Base-by-base conservation (phyloP, 2,888 invertebrate species). In the Ligdia adustata region DNA sequence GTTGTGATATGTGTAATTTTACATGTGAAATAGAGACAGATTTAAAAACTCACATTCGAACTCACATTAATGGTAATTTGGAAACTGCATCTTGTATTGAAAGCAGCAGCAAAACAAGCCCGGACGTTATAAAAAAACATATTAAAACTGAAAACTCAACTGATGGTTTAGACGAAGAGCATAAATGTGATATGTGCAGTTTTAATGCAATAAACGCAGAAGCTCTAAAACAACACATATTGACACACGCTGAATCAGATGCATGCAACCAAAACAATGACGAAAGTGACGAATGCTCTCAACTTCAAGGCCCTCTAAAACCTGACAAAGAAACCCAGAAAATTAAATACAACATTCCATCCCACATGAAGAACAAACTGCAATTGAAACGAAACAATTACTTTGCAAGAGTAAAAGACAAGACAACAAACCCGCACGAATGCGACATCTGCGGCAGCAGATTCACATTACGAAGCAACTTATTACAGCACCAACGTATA, bases 1-100 rank as follows among this genome's bases (percentile, higher is more conserved):
- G n/a, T n/a, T 42, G 9, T 22, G 34, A 34, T 9, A 13, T 24
- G 22, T 34, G 34, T 13, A 14, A 22, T 9, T 34, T 22, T 24
- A 13, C 34, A 3, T 22, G 34, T 34, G 34, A 13, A 2, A 5
- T 13, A 4, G 34, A 34, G 24, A 22, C n/a, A 9, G 22, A 22
- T 0, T 34, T 34, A 13, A 34, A 34, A 24, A 6, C 2, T 5
- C 34, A 34, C 14, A 9, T 22, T 14, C 13, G 7, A 24, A 22
- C 22, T 5, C 34, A 34, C 16, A 14, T 34, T 5, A 5, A 9
- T 5, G n/a, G n/a, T n/a, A 14, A 14, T 7, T 22, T 5, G 1
- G 34, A 34, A 3, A 22, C 9, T 1, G 3, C 24, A 11, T 22
- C 22, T 6, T 34, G 34, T 24, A 22, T 34, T 4, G 24, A 34